Base-by-base conservation (phyloP, 2,797 vertebrate species). In the Corythornis leucogaster region DNA sequence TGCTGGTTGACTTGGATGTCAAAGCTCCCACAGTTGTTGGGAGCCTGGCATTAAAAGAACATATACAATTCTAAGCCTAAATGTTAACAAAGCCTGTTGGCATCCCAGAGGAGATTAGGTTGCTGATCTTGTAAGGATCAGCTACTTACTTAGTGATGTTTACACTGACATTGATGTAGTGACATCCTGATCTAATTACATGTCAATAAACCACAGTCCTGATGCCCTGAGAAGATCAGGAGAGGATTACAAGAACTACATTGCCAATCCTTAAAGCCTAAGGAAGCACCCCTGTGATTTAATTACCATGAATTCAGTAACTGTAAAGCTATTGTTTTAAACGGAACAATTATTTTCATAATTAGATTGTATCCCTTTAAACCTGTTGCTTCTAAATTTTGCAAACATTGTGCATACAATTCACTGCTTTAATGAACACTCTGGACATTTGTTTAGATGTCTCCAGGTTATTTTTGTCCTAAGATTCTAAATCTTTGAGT, bases 141-240 rank as follows among this genome's bases (percentile, higher is more conserved):
- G 96, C 94, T 91, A 96, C 97, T 97, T 97, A 94, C 96, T 96
- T 95, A 46, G 83, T 71, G 96, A 97, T 98, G 98, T 98, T 98
- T 98, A 98, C 97, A 97, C 96, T 97, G 97, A 98, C 98, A 98
- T 97, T 97, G 98, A 98, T 94, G 95, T 96, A 96, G 98, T 98
- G 97, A 98, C 98, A 98, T 97, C 94, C 97, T 98, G 98, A 99
- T 98, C 98, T 98, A 98, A 98, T 98, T 99, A 98, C 98, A 98
- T 95, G 98, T 98, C 98, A 99, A 98, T 99, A 98, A 98, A 98
- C 98, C 97, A 89, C 96, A 94, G 94, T 97, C 97, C 94, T 76
- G 93, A 95, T 95, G 95, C 90, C 80, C 97, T 53, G 91, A 97
- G 96, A 95, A 94, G 94, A 96, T 97, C 95, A 91, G 92, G 81